Evolutionary conservation across 2,888 invertebrate genomes (phyloP).

Genomic region (Protodeltote pygarga): DNA sequence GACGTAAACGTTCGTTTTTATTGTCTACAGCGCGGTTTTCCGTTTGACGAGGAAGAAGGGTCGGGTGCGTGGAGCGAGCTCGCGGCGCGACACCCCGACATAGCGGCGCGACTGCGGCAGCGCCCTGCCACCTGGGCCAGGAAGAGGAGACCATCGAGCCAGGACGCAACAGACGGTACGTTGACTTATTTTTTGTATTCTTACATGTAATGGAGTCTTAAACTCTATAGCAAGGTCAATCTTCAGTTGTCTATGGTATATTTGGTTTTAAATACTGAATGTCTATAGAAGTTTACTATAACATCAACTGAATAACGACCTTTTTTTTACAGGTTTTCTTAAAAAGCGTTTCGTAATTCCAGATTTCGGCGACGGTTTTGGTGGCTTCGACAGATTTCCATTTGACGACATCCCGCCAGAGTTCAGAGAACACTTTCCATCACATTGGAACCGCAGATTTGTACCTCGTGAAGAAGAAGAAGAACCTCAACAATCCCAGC

Average conservation of each 20-base stretch:
- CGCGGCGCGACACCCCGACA: conserved; percentile 91
- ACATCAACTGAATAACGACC: conserved; percentile 16
- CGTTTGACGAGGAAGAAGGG: conserved; percentile 89
- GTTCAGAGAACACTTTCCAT: conserved; percentile 81
- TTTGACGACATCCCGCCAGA: conserved; percentile 84
- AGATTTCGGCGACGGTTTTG: conserved; percentile 82
- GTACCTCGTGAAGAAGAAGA: conserved; percentile 68
- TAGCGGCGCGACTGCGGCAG: conserved; percentile 89
- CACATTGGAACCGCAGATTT: conserved; percentile 79
- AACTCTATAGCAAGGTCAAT: conserved; percentile 3
- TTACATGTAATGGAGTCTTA: background rate
- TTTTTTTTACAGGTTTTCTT: conserved; percentile 56
- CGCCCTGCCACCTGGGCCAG: conserved; percentile 83
- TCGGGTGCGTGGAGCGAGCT: conserved; percentile 89
- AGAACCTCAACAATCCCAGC: conserved; percentile 48
- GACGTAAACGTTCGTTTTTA: conserved; percentile 6
- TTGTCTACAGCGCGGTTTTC: conserved; percentile 88
- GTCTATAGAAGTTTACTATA: conserved; percentile 13
- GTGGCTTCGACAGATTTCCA: conserved; percentile 84
- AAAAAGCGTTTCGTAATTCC: conserved; percentile 69
- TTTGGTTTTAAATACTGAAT: background rate
- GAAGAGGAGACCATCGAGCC: conserved; percentile 79
- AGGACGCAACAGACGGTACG: conserved; percentile 79
- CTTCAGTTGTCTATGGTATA: conserved; percentile 12
- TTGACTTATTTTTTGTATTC: conserved; percentile 5